Conservation (phyloP, 1,140 invertebrate species). For the Lasioglossum albipes region DNA sequence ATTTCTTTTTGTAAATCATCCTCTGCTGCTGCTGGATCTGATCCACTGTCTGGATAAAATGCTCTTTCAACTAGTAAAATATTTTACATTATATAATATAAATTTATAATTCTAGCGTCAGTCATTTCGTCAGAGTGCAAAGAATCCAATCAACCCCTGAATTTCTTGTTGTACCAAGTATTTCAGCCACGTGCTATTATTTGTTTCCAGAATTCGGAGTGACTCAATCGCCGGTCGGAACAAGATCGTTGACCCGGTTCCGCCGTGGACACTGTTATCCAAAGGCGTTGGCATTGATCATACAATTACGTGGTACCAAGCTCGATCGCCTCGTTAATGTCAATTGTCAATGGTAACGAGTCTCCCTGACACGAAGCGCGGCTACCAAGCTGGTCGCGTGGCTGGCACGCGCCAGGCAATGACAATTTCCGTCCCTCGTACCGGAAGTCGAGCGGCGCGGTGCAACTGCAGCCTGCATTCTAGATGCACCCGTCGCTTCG, state of each 20-base stretch:
- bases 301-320: conserved; percentile 43
- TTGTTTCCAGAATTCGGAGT: background rate
- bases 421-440: conserved; percentile 72
- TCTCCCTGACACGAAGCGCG: conserved; percentile 25
- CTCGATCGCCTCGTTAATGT: conserved; percentile 63
- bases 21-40: background rate
- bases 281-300: conserved; percentile 46
- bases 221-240: background rate
- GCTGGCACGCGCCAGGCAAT: conserved; percentile 69
- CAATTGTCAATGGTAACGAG: conserved; percentile 50
- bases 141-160: no score
- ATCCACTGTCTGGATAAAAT: conserved; percentile 2
- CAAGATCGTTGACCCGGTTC: background rate
- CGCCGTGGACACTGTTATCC: background rate
- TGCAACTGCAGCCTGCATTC: conserved; percentile 58
- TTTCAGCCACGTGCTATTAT: background rate
- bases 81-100: no score
- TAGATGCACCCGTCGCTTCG: conserved; percentile 51
- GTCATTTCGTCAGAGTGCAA: no score
- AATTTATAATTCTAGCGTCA: no score
- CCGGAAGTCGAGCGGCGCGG: conserved; percentile 58
- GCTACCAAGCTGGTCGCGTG: conserved; percentile 69
- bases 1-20: conserved; percentile 44
- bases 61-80: no score
- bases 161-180: no score